Conservation (phyloP, 2,113 vertebrate genomes). For the Motacilla tschutschensis region DNA sequence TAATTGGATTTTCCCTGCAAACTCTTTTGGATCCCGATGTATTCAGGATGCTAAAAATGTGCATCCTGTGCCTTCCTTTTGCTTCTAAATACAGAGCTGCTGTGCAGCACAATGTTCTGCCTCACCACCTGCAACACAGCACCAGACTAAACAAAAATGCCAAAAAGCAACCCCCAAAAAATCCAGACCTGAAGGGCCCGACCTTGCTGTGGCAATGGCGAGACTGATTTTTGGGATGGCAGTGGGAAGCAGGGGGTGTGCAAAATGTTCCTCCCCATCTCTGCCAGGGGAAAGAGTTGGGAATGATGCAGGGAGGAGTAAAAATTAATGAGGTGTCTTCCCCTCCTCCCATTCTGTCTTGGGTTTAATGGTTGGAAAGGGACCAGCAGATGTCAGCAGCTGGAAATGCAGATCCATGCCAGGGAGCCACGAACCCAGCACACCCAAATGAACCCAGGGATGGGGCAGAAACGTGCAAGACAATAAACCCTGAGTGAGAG, state of each 20-base stretch:
- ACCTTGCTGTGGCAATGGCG: neutral
- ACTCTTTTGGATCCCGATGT: neutral
- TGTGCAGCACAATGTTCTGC: neutral
- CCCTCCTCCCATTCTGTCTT: neutral
- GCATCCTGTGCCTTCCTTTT: accelerated
- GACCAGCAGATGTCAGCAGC: constrained; percentile 8
- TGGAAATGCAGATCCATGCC: neutral
- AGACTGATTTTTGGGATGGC: neutral
- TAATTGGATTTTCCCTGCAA: neutral
- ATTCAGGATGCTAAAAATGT: neutral
- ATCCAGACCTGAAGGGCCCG: neutral
- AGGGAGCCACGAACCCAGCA: neutral
- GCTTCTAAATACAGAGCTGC: neutral
- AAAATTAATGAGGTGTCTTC: constrained; percentile 5
- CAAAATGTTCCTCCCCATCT: neutral
- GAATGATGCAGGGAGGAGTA: neutral
- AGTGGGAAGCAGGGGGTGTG: neutral
- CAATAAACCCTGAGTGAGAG: neutral
- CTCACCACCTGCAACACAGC: neutral
- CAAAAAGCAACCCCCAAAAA: neutral
- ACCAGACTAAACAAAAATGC: neutral
- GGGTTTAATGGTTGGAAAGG: neutral
- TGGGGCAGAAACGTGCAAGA: neutral
- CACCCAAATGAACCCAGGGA: neutral
- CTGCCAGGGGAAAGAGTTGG: neutral